Percentiles rank a stretch among this genome's conserved stretches.
Conservation (phyloP, 2,888 invertebrate genomes). For the Meiosimyza platycephala region DNA sequence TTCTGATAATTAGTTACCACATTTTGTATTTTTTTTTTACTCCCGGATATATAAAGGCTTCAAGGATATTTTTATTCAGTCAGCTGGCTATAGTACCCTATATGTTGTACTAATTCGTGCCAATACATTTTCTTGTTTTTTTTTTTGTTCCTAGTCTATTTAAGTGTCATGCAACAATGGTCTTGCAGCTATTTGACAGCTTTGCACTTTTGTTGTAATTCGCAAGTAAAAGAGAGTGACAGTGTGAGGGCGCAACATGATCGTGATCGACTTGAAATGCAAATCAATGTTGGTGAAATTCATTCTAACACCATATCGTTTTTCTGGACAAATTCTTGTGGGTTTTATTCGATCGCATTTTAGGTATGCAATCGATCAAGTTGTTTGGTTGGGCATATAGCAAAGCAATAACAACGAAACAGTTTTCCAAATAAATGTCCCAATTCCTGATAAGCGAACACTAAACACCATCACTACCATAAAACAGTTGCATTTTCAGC, state of each 20-base stretch:
- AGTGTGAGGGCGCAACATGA: constrained; percentile 24
- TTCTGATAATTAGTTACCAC: too few relatives aligned
- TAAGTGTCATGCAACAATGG: constrained; percentile 27
- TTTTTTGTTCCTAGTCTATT: not conserved
- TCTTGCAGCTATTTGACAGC: constrained; percentile 22
- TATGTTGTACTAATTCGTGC: not conserved
- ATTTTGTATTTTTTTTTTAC: too few relatives aligned
- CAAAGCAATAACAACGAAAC: too few relatives aligned
- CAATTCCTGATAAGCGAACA: not conserved
- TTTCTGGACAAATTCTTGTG: too few relatives aligned
- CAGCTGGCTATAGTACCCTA: too few relatives aligned
- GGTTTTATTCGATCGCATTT: too few relatives aligned
- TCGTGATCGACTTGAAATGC: constrained; percentile 36
- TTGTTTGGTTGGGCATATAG: too few relatives aligned
- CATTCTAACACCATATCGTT: too few relatives aligned
- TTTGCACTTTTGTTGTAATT: not conserved
- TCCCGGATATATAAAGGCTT: too few relatives aligned
- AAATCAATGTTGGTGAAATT: constrained; percentile 30
- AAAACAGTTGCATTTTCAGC: not conserved
- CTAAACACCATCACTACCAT: constrained; percentile 15
- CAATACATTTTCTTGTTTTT: not conserved
- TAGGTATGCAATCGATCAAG: too few relatives aligned
- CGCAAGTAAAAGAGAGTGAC: not conserved
- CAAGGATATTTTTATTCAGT: too few relatives aligned
- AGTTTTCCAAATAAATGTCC: constrained; percentile 2